Conservation (phyloP, 2,113 vertebrate genomes). For the Cranoglanis bouderius region DNA sequence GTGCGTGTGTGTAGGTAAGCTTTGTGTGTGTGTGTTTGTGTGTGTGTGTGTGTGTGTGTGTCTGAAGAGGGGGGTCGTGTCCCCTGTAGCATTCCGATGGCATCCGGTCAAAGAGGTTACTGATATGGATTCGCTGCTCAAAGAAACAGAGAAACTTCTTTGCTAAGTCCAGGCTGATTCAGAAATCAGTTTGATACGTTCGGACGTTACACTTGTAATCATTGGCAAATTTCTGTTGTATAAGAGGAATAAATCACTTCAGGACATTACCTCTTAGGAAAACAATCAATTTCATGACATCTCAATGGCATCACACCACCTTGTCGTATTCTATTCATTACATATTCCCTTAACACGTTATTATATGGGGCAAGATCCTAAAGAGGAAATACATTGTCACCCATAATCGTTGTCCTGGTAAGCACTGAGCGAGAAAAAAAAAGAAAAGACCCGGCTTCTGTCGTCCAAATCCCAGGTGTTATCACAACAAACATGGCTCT, state of each 20-base stretch:
- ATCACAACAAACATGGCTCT: conserved; percentile 23
- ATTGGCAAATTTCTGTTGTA: background rate
- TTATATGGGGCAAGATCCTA: background rate
- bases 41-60: no score
- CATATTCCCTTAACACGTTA: background rate
- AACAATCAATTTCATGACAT: background rate
- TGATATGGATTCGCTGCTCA: no score
- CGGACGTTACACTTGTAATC: no score
- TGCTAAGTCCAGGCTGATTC: no score
- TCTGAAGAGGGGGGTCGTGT: no score
- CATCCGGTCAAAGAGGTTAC: no score
- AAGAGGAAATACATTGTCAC: background rate
- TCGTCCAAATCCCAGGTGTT: conserved; percentile 42
- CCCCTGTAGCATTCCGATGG: no score
- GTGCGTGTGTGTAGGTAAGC: no score
- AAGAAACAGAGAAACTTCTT: no score
- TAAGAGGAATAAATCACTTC: background rate
- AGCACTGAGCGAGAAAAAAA: background rate
- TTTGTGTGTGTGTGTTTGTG: no score
- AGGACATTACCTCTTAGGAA: background rate
- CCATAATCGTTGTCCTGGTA: background rate
- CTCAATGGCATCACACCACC: background rate
- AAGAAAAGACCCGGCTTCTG: background rate
- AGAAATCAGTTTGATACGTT: no score
- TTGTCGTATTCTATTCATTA: background rate